These are phyloP conservation scores for Muntiacus muntjak DNA, from an alignment of 2,113 vertebrate species.

Conservation along the genomic window DNA sequence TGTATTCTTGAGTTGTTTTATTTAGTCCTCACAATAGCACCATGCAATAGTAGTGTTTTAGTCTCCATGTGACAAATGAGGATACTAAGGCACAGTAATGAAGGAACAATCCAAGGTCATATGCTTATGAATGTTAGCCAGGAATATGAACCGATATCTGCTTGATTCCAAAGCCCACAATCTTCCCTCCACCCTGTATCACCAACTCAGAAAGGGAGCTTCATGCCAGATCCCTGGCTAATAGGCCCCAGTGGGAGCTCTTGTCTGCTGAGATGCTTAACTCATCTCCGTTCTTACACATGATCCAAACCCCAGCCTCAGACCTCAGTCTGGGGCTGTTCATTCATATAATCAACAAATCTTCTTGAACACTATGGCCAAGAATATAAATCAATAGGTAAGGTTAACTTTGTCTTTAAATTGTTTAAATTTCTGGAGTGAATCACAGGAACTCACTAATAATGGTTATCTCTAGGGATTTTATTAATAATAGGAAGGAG, in stretches of 20 bases:
- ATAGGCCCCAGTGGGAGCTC: conserved; percentile 27
- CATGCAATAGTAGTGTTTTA: not conserved
- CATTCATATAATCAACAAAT: not conserved
- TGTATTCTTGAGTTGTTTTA: not conserved
- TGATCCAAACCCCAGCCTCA: conserved; percentile 43
- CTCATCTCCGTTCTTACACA: not conserved
- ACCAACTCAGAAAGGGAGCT: not conserved
- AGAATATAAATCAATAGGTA: not conserved
- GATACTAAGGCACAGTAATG: not conserved
- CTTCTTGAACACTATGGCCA: not conserved
- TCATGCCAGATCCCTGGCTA: not conserved
- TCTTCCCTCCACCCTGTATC: not conserved
- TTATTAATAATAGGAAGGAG: not conserved
- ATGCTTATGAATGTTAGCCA: not conserved
- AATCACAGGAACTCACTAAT: not conserved
- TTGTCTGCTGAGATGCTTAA: conserved; percentile 12
- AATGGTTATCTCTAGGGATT: not conserved
- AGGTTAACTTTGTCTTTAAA: not conserved
- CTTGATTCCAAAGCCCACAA: not conserved
- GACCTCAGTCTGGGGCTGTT: not conserved
- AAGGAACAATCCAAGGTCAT: not conserved
- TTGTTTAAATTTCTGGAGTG: conserved; percentile 6
- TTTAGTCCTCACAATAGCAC: not conserved
- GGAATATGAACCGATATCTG: not conserved
- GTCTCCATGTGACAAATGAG: not conserved